Percentiles rank a stretch among this genome's conserved stretches.
Conservation (phyloP, 2,113 vertebrate species). For the Clarias gariepinus region DNA sequence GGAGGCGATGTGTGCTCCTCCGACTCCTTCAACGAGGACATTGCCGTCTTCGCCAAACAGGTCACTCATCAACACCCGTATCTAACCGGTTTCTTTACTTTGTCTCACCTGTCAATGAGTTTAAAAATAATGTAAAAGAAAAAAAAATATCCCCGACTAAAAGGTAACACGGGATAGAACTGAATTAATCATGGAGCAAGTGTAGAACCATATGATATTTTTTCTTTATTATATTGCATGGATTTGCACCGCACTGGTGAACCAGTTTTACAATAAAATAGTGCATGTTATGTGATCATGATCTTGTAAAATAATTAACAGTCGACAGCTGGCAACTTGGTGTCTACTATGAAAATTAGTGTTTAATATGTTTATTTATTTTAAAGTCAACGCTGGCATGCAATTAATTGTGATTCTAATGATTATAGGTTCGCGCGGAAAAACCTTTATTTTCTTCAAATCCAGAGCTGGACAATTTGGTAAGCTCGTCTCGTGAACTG, state of each 20-base stretch:
- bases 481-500: constrained; percentile 72
- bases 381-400: not conserved
- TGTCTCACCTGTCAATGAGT: not conserved
- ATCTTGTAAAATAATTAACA: constrained; percentile 3
- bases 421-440: constrained; percentile 91
- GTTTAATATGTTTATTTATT: not conserved
- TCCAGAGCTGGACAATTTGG: constrained; percentile 99
- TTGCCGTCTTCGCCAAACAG: constrained; percentile 99
- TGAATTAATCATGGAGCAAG: not conserved
- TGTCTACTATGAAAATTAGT: not conserved
- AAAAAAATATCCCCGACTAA: not conserved
- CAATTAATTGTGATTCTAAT: constrained; percentile 57
- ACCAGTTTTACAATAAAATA: not conserved
- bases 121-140: not conserved
- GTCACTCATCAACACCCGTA: constrained; percentile 66
- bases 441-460: constrained; percentile 99
- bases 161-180: not conserved
- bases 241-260: not conserved
- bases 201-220: not conserved
- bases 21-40: constrained; percentile 99
- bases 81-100: not conserved
- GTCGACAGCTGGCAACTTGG: not conserved
- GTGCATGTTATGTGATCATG: not conserved
- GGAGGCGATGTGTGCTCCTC: constrained; percentile 99
- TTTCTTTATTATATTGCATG: not conserved